Percentiles rank a stretch among this genome's conserved stretches.
These are phyloP conservation scores for Calephelis perditalis DNA, from an alignment of 2,888 invertebrate genomes.

Conservation along the genomic window DNA sequence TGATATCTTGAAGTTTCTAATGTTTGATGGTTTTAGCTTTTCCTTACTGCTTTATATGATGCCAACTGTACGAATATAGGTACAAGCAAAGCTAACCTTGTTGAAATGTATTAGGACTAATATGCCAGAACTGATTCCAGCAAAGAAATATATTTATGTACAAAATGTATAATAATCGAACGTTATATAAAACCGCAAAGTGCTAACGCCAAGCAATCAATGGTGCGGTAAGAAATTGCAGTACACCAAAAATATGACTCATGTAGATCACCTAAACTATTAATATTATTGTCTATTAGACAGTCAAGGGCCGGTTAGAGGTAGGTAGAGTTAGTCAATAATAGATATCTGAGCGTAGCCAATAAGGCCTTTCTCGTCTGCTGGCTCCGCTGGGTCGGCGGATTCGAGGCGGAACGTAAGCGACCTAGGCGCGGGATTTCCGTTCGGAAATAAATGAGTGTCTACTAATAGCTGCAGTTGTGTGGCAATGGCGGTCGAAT, in stretches of 20 bases:
- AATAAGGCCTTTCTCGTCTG: slow-evolving; percentile 96
- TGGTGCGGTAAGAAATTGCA: slow-evolving; percentile 1
- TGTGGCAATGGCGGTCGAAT: slow-evolving; percentile 93
- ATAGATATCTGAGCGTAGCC: slow-evolving; percentile 99
- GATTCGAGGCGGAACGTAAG: slow-evolving; percentile 91
- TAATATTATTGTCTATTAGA: slow-evolving; percentile 34
- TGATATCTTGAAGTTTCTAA: too few species aligned
- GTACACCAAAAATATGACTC: slow-evolving; percentile 22
- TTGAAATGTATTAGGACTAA: too few species aligned
- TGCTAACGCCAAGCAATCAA: slow-evolving; percentile 5
- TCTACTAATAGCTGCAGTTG: slow-evolving; percentile 95
- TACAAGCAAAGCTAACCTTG: too few species aligned
- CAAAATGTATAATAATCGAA: not conserved
- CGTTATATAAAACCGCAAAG: slow-evolving; percentile 3
- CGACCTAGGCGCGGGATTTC: slow-evolving; percentile 79
- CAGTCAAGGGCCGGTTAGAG: slow-evolving; percentile 22
- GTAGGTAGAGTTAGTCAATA: slow-evolving; percentile 81
- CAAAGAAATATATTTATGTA: too few species aligned
- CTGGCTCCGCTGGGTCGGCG: slow-evolving; percentile 79
- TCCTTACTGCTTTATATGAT: too few species aligned
- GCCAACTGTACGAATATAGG: too few species aligned
- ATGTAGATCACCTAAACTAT: slow-evolving; percentile 19
- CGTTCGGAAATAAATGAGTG: slow-evolving; percentile 58
- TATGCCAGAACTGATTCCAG: not conserved
- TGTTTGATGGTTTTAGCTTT: too few species aligned